phyloP scores from a whole-genome alignment of 2,113 vertebrate species.

The Oryzias woworae region DNA sequence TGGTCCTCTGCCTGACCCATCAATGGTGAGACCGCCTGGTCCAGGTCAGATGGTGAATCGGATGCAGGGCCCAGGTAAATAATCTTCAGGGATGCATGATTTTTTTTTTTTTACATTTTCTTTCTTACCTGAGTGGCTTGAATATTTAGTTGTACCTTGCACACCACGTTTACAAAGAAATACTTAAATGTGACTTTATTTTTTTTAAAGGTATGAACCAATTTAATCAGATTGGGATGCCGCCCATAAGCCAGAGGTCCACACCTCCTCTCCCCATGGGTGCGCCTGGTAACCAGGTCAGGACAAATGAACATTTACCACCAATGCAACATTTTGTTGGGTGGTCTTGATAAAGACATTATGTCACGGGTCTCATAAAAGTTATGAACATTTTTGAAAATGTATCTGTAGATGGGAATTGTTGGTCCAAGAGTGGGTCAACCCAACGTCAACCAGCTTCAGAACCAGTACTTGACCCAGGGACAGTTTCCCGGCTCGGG shows the following conservation, averaged over 20 bases:
- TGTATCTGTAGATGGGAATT: constrained; percentile 83
- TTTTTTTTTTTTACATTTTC: background rate
- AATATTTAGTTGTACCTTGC: background rate
- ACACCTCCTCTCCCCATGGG: constrained; percentile 90
- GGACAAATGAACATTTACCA: constrained; percentile 4
- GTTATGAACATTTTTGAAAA: no score
- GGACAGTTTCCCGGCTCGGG: constrained; percentile 84
- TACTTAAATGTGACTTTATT: background rate
- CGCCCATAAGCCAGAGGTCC: constrained; percentile 86
- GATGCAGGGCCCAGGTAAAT: constrained; percentile 88
- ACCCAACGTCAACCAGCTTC: constrained; percentile 83
- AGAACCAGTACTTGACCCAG: constrained; percentile 89
- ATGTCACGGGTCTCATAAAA: no score
- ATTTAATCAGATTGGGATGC: constrained; percentile 89
- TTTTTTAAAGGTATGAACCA: constrained; percentile 86
- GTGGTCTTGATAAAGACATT: no score
- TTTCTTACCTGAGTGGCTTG: background rate
- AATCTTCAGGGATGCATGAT: background rate
- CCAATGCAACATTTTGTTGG: no score
- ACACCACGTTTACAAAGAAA: no score
- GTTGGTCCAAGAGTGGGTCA: constrained; percentile 85
- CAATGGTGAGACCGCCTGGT: constrained; percentile 86
- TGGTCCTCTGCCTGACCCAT: constrained; percentile 87
- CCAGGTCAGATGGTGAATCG: constrained; percentile 92
- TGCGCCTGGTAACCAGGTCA: constrained; percentile 88